Percentiles rank a stretch among this genome's conserved stretches.
Evolutionary conservation across 1,140 invertebrate species (phyloP).

Genomic region (Uloborus diversus): DNA sequence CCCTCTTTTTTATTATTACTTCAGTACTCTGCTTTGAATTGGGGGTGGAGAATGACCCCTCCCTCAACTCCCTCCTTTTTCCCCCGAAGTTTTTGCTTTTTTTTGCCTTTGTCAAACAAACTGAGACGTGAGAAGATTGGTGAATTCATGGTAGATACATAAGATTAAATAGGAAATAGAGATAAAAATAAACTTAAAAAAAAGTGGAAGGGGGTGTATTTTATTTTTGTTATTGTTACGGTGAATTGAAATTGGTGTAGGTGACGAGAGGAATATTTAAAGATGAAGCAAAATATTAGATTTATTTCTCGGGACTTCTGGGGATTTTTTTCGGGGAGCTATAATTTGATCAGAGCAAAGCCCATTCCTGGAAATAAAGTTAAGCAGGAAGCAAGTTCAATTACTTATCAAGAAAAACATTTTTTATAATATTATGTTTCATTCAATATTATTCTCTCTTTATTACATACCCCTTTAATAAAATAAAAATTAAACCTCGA

Average conservation of each 20-base stretch:
- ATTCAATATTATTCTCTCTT: too few relatives aligned
- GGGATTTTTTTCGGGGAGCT: background rate
- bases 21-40: background rate
- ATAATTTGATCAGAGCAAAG: too few relatives aligned
- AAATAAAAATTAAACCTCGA: too few relatives aligned
- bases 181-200: background rate
- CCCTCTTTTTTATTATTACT: background rate
- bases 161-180: conserved; percentile 24
- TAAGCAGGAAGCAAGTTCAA: background rate
- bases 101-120: conserved; percentile 30
- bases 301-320: conserved; percentile 1
- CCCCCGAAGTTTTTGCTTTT: background rate
- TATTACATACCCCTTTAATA: too few relatives aligned
- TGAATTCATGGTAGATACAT: conserved; percentile 22
- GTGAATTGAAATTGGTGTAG: conserved; percentile 32
- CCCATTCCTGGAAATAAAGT: conserved; percentile 6
- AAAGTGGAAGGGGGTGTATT: background rate
- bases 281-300: conserved; percentile 13
- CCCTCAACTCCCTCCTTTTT: background rate
- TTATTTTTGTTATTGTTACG: conserved; percentile 24
- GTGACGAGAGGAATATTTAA: conserved; percentile 2
- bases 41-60: too few relatives aligned
- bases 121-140: conserved; percentile 31
- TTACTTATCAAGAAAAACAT: background rate
- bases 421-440: too few relatives aligned